A percentile compares a stretch with the other conserved stretches of the same genome.
Conservation (phyloP, 2,888 invertebrate species). For the Scelioninae gen. 1 region DNA sequence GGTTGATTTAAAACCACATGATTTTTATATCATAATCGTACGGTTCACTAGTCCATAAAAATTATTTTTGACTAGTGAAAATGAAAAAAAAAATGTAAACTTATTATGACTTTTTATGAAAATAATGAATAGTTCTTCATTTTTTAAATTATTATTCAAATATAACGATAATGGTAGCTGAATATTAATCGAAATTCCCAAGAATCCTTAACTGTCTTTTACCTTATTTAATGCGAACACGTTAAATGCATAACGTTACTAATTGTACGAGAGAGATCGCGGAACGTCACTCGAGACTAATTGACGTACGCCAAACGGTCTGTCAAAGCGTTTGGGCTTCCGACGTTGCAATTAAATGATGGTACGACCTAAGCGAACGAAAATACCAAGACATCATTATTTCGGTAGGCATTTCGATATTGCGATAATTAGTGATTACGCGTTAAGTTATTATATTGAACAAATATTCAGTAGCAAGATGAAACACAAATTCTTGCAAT, state of each 20-base stretch:
- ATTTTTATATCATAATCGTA: no score
- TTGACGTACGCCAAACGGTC: constrained; percentile 68
- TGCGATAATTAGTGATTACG: constrained; percentile 62
- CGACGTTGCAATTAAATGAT: constrained; percentile 70
- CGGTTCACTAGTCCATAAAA: no score
- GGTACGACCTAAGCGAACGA: constrained; percentile 45
- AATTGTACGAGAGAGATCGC: constrained; percentile 64
- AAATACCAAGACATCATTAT: constrained; percentile 69
- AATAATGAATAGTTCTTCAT: no score
- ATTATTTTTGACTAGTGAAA: no score
- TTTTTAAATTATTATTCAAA: no score
- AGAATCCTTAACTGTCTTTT: constrained; percentile 53
- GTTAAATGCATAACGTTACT: constrained; percentile 61
- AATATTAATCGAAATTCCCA: constrained; percentile 56
- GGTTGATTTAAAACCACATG: no score
- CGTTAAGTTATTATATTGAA: constrained; percentile 51
- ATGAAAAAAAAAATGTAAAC: no score
- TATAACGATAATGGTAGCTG: not conserved
- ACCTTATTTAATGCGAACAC: constrained; percentile 50
- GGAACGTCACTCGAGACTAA: constrained; percentile 67
- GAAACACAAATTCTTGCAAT: constrained; percentile 35
- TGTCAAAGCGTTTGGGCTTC: constrained; percentile 68
- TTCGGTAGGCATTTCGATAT: constrained; percentile 64
- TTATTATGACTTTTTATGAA: no score
- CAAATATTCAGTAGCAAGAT: constrained; percentile 54